phyloP scores from a whole-genome alignment of 2,113 vertebrate genomes.

The Chlorocebus sabaeus region DNA sequence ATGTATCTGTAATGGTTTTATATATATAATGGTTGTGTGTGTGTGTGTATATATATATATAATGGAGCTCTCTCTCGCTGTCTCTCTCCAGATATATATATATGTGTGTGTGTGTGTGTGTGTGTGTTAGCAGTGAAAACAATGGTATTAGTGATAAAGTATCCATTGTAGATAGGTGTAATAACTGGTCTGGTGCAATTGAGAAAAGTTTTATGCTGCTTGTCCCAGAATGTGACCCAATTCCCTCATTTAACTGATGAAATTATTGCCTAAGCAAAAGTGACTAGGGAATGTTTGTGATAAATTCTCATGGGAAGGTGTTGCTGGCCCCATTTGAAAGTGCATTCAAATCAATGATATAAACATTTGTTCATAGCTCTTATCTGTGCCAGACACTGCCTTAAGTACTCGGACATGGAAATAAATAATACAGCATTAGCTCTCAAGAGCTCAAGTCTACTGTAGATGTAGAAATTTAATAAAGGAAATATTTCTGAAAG shows the following conservation, averaged over 20 bases:
- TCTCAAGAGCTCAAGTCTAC: not conserved
- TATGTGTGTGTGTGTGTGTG: not conserved
- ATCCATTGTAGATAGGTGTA: not conserved
- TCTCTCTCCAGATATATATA: too few relatives aligned
- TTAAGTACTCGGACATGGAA: not conserved
- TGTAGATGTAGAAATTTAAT: not conserved
- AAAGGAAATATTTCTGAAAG: not conserved
- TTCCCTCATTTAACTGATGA: constrained; percentile 71
- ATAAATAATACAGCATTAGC: not conserved
- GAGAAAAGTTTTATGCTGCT: constrained; percentile 28
- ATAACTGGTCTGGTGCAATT: not conserved
- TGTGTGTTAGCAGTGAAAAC: not conserved
- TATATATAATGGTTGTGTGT: not conserved
- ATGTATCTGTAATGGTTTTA: too few relatives aligned
- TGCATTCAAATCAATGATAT: constrained; percentile 3
- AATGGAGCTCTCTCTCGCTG: too few relatives aligned
- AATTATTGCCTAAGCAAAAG: constrained; percentile 71
- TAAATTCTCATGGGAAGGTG: constrained; percentile 41
- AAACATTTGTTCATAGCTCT: not conserved
- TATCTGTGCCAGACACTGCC: not conserved
- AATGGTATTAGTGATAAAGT: not conserved
- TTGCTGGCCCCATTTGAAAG: constrained; percentile 18
- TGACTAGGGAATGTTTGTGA: constrained; percentile 9
- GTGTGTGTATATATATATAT: not conserved
- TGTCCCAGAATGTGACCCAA: constrained; percentile 56